A percentile compares a stretch with the other conserved stretches of the same genome.
Conservation (phyloP, 2,113 vertebrate species). For the Meriones unguiculatus region DNA sequence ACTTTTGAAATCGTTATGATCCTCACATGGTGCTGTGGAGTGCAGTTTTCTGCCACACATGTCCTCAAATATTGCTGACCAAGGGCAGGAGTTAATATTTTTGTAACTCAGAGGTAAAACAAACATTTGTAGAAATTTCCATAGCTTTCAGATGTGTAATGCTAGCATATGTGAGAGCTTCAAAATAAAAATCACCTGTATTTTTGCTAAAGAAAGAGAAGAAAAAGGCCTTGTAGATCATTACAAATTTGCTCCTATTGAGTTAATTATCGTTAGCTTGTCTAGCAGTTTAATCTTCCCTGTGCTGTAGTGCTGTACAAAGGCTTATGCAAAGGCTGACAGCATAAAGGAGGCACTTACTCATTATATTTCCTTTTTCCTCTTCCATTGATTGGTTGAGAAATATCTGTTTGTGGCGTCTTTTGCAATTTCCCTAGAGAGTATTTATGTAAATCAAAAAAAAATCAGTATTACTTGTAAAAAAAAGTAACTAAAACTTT, state of each 20-base stretch:
- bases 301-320: conserved; percentile 58
- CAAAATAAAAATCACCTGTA: conserved; percentile 58
- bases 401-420: conserved; percentile 73
- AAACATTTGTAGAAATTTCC: conserved; percentile 38
- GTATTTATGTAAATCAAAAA: conserved; percentile 84
- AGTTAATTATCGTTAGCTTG: conserved; percentile 79
- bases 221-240: conserved; percentile 1
- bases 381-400: conserved; percentile 81
- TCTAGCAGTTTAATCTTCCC: conserved; percentile 65
- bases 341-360: conserved; percentile 60
- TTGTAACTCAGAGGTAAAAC: conserved; percentile 26
- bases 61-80: neutral
- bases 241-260: conserved; percentile 66
- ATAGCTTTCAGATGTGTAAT: conserved; percentile 54
- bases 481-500: conserved; percentile 83
- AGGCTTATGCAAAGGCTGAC: conserved; percentile 70
- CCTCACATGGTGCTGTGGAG: conserved; percentile 26
- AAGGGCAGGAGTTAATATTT: conserved; percentile 40
- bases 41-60: neutral
- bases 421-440: conserved; percentile 77
- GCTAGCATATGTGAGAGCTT: neutral
- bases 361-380: conserved; percentile 63
- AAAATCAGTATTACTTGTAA: conserved; percentile 77
- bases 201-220: conserved; percentile 69
- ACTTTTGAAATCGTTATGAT: conserved; percentile 54